Evolutionary conservation across 30 jellyfish, hydroid and myxozoan genomes (phyloP).

Genomic region (Cassiopea xamachana): DNA sequence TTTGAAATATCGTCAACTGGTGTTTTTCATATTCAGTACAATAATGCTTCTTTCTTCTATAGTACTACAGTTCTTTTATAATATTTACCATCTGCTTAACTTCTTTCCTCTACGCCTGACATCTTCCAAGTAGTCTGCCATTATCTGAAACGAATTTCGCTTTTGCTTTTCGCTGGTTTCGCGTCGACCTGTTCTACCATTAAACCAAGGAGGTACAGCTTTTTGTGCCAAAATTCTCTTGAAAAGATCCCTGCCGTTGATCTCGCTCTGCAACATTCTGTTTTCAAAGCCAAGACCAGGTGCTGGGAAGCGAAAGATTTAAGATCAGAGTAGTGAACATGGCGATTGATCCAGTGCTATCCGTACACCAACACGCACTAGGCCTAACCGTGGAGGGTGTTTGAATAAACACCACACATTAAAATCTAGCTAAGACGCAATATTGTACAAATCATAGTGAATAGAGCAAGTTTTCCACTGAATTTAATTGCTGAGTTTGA

Average conservation of each 20-base stretch:
- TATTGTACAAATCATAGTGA: too few relatives aligned
- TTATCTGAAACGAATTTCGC: not conserved
- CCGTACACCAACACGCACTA: too few relatives aligned
- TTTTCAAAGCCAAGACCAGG: not conserved
- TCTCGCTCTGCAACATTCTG: conserved; percentile 19
- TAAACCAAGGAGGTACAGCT: conserved; percentile 26
- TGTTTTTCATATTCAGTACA: too few relatives aligned
- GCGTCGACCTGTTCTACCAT: conserved; percentile 55
- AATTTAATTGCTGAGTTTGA: too few relatives aligned
- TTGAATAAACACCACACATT: too few relatives aligned
- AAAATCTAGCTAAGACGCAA: too few relatives aligned
- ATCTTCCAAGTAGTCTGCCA: not conserved
- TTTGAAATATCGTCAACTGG: too few relatives aligned
- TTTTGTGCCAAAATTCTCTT: not conserved
- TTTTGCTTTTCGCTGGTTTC: not conserved
- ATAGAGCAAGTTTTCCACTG: too few relatives aligned
- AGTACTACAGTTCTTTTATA: not conserved
- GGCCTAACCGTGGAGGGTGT: too few relatives aligned
- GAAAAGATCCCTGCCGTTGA: conserved; percentile 15
- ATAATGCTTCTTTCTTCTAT: not conserved
- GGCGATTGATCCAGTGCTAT: too few relatives aligned
- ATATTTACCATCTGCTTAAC: not conserved
- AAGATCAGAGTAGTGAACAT: too few relatives aligned
- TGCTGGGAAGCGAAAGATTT: too few relatives aligned
- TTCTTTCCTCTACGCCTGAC: not conserved